Evolutionary conservation across 37 sponge, comb jelly and placozoan genomes (phyloP), one percentile per base, ranked within the genome.

Genomic region (Crambe crambe): DNA sequence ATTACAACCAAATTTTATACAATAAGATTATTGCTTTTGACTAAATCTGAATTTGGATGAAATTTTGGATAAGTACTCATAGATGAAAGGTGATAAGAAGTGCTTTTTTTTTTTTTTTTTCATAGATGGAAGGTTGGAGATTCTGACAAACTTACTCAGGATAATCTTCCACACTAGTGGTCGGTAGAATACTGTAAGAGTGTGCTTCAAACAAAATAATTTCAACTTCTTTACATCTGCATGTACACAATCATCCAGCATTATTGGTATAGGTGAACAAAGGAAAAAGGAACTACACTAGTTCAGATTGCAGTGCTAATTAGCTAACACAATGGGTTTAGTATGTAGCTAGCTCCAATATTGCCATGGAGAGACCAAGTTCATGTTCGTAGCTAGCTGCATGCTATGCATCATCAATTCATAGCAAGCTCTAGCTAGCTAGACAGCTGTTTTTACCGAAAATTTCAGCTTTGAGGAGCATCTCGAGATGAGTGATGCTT

Each of bases 101-200:
- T n/a, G n/a, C n/a, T n/a, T n/a, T n/a, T n/a, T n/a, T n/a, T n/a
- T n/a, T n/a, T n/a, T n/a, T n/a, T n/a, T n/a, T n/a, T n/a, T n/a
- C n/a, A n/a, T n/a, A n/a, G n/a, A n/a, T n/a, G n/a, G n/a, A n/a
- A n/a, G n/a, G n/a, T n/a, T n/a, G n/a, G n/a, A n/a, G n/a, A n/a
- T n/a, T n/a, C n/a, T n/a, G n/a, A n/a, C n/a, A 1, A 15, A 68
- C 76, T 87, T 38, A 87, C 88, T 76, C 31, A 77, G 56, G 18
- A 87, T 31, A 31, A 81, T 32, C 30, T 87, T 87, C 88, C 88
- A 87, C 21, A 87, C 78, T 4, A 58, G 72, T 18, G 70, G 63
- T 23, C 88, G 43, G 39, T 81, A 76, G 39, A 58, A 87, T 25
- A 40, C 59, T 31, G 82, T 63, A 4, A 81, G 59, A 43, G 88